Evolutionary conservation across 2,113 vertebrate species (phyloP), one percentile per base, ranked within the genome.

Genomic region (Percopsis transmontana): DNA sequence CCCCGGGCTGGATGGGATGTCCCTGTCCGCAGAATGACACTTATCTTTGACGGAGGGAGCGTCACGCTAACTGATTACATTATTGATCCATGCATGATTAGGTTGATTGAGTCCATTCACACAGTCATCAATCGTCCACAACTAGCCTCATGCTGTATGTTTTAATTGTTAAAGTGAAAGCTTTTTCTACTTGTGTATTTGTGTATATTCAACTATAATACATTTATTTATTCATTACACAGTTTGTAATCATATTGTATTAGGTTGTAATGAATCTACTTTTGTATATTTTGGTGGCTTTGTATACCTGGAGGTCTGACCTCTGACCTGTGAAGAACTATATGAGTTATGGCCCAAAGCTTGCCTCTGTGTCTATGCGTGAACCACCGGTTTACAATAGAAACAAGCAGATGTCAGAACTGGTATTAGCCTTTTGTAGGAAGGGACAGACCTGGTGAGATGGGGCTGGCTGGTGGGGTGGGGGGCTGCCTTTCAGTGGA

Each of bases 341-440:
- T 90, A 88, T 82, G 84, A 85, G 84, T 84, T 77, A 57, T 80
- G 83, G 79, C 74, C 83, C 76, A 73, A 72, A 85, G 76, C 71
- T 76, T 81, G 82, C 80, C 78, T 78, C 81, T 83, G 64, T 68
- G 79, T 90, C 88, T 90, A 88, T 84, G 83, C 83, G 85, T 55
- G 71, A 76, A 75, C 69, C 78, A 67, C 58, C 38, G 80, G 60
- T 86, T 89, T 86, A 90, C 87, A 85, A 85, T 82, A 77, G 76
- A 86, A 80, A 85, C 80, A 79, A 82, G 82, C 84, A 86, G 84
- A 88, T 87, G 89, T 87, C 84, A 85, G 76, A 84, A 16, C 53
- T 53, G 20, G 40, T 33, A 82, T 79, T 84, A 79, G 79, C 74
- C 77, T 80, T n/a, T 71, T 75, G 54, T 48, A 66, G 52, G 66